A percentile compares a stretch with the other conserved stretches of the same genome.
phyloP scores from a whole-genome alignment of 2,797 vertebrate genomes.

The Argya squamiceps region DNA sequence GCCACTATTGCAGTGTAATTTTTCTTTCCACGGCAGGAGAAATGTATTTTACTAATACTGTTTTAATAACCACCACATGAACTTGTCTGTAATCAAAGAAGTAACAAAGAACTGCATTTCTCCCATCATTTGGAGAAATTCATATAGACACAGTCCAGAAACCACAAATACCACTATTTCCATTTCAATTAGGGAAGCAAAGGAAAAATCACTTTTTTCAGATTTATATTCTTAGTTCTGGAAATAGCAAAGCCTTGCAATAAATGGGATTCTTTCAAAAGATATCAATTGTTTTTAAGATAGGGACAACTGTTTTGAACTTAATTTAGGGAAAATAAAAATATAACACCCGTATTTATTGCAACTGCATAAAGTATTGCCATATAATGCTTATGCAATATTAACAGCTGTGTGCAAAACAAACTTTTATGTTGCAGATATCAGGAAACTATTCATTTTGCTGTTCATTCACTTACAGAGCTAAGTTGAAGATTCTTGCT shows the following conservation, averaged over 20 bases:
- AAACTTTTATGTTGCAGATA: not conserved
- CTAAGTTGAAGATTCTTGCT: not conserved
- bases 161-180: not conserved
- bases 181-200: not conserved
- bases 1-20: rapidly evolving
- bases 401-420: not conserved
- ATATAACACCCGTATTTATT: not conserved
- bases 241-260: not conserved
- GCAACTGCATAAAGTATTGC: not conserved
- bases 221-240: not conserved
- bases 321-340: not conserved
- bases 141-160: not conserved
- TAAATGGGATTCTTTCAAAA: not conserved
- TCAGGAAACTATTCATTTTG: not conserved
- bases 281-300: not conserved
- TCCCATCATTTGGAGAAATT: not conserved
- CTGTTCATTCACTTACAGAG: not conserved
- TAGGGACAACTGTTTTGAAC: not conserved
- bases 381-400: not conserved
- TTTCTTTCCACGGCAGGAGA: not conserved
- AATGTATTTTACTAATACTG: not conserved
- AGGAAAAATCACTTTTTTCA: not conserved
- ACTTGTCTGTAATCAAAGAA: not conserved
- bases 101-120: not conserved
- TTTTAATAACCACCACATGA: not conserved